Conservation (phyloP, 2,797 vertebrate species). For the Anisognathus igniventris region DNA sequence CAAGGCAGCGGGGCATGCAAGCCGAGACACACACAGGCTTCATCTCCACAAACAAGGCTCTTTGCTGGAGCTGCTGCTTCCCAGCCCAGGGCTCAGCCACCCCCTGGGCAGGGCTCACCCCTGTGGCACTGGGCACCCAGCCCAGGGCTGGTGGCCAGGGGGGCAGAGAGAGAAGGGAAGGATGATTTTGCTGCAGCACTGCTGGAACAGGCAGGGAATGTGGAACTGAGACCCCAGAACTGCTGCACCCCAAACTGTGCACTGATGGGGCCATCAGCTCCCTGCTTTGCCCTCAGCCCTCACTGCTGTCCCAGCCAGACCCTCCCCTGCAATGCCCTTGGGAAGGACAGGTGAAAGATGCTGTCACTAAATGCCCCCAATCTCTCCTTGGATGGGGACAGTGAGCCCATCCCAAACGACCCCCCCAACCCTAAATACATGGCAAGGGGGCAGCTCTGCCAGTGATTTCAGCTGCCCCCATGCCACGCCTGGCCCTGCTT, state of each 20-base stretch:
- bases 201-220: accelerated
- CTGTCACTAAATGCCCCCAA: background rate
- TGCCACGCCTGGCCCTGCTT: background rate
- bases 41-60: conserved; percentile 23
- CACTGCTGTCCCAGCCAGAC: accelerated
- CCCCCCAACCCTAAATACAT: accelerated
- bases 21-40: conserved; percentile 37
- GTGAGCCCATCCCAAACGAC: background rate
- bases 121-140: accelerated
- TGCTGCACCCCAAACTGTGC: background rate
- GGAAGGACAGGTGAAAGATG: background rate
- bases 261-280: background rate
- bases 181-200: accelerated
- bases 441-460: background rate
- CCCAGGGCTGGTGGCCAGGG: background rate
- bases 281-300: background rate
- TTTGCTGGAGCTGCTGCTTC: conserved; percentile 30
- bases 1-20: conserved; percentile 63
- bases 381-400: background rate
- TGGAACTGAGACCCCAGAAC: background rate
- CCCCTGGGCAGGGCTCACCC: background rate
- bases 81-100: background rate
- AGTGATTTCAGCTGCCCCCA: background rate
- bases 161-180: background rate
- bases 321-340: accelerated